Base-by-base conservation (phyloP, 2,888 invertebrate species). In the Synergus gifuensis region DNA sequence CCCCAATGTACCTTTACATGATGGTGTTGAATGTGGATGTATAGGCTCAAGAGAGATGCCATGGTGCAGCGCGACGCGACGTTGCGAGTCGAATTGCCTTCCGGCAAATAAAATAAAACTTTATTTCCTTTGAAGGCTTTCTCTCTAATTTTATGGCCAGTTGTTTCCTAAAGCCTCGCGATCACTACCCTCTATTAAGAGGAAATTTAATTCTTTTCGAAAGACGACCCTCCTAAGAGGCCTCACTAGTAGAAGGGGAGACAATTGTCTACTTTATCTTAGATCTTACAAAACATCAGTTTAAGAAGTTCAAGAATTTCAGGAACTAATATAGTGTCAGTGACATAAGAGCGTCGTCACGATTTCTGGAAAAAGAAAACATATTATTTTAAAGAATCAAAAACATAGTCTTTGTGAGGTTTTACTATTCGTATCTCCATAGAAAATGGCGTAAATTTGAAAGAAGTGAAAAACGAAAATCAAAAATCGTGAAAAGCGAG, bases 31-130 rank as follows among this genome's bases (percentile, higher is more conserved):
- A 36, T 36, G 5, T 36, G 36, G 36, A 36, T 36, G 36, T 79
- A 79, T 82, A 84, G 83, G 81, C 84, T 84, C 83, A 83, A 81
- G 76, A 77, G 54, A 77, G 79, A 81, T 81, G 82, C 79, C 80
- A 79, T 28, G 62, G 28, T 12, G 62, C 62, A 62, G 28, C 18
- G 22, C 73, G 49, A 46, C 67, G 69, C 81, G 80, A 78, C 77
- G 81, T 79, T 81, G 73, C 82, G 79, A 82, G 69, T 83, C 81
- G 78, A 89, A 88, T 89, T 85, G 87, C 89, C 84, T 81, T 67
- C 66, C 81, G 77, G 85, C 81, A 83, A 83, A 88, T 90, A 89
- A 90, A 90, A 91, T 91, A 89, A 91, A 91, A 90, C 90, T 91
- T 91, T 88, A 91, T 87, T 83, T 76, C 85, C 84, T 78, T 85